Evolutionary conservation across 2,113 vertebrate genomes (phyloP), one percentile per base, ranked within the genome.

Genomic region (Nasalis larvatus): DNA sequence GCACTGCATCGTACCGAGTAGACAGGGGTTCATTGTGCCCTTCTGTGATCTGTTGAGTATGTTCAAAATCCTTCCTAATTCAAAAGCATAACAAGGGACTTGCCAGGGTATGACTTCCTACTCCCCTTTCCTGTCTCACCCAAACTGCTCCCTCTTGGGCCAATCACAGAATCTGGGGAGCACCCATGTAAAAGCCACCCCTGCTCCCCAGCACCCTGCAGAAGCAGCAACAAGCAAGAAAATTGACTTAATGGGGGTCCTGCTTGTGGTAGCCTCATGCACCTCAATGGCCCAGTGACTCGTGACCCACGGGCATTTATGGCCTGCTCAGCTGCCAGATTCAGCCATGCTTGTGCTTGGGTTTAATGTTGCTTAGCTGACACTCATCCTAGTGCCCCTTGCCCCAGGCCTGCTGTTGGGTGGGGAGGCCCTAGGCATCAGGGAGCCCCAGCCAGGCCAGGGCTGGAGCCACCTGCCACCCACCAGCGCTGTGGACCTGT

Each of bases 231-330:
- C 86, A 85, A 30, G 66, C 6, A 18, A 82, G 30, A 40, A 1
- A 30, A 27, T 58, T 18, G 66, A n/a, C 93, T 35, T 35, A 37
- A 21, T 9, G 18, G 12, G 35, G 1, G 25, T 68, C 82, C 16
- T 0, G 47, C 47, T 49, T 49, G 12, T 0, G 27, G 45, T 45
- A 32, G 68, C 2, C 3, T 10, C 2, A 40, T 1, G 8, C 40
- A 56, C 14, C 14, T 99, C 97, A 99, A 81, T 99, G 99, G 21
- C 95, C 98, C 83, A 99, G 98, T 0, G 99, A 99, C 69, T 99
- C 99, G 52, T 49, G 47, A 49, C 12, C 47, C 47, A 49, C 47
- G 47, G 47, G 47, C 47, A 14, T 49, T 49, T 49, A 49, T 49
- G 47, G 47, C 47, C 47, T 49, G 47, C 47, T 49, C 13, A 49